Conservation (phyloP, 2,113 vertebrate species). For the Dryoscopus gambensis region DNA sequence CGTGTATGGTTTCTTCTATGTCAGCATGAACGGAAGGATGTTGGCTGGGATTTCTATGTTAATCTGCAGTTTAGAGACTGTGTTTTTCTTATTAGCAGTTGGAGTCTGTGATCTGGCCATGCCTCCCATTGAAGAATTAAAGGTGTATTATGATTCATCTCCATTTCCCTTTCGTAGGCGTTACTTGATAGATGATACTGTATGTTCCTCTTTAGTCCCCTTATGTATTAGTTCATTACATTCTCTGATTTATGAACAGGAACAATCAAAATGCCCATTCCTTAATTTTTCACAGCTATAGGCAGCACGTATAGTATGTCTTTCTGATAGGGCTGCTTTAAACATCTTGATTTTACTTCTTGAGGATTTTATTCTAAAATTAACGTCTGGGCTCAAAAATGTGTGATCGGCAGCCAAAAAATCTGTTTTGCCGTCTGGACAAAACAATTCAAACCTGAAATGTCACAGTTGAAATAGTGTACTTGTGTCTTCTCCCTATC, state of each 20-base stretch:
- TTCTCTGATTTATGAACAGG: background rate
- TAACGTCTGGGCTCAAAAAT: background rate
- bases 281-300: background rate
- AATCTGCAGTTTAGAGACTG: background rate
- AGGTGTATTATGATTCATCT: background rate
- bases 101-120: background rate
- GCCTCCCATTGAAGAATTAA: background rate
- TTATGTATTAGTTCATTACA: background rate
- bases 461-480: background rate
- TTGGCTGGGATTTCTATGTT: background rate
- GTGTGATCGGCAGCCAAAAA: background rate
- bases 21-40: background rate
- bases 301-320: background rate
- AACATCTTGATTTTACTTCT: background rate
- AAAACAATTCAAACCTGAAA: conserved; percentile 19
- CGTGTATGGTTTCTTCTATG: background rate
- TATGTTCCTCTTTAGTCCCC: background rate
- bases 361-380: background rate
- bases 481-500: background rate
- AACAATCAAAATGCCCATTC: background rate
- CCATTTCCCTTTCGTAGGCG: background rate
- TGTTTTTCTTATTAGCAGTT: background rate
- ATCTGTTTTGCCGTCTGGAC: background rate
- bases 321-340: background rate
- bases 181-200: background rate